A percentile compares a stretch with the other conserved stretches of the same genome.
These are phyloP conservation scores for Tribolium castaneum DNA, from an alignment of 1,140 invertebrate species.

Conservation along the genomic window DNA sequence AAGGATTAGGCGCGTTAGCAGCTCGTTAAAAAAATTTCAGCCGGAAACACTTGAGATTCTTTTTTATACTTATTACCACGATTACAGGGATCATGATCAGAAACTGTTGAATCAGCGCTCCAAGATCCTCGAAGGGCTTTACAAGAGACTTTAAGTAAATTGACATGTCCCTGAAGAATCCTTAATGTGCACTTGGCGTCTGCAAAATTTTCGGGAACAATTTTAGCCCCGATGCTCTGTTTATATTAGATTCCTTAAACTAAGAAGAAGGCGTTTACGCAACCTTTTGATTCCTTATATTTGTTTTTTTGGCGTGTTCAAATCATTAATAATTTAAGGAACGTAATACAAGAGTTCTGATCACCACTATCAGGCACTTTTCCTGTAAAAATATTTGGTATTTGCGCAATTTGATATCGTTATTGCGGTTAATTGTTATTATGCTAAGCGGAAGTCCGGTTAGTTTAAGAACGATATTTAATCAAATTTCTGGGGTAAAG, in stretches of 20 bases:
- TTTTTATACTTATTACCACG: slow-evolving; percentile 23
- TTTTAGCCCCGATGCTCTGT: background rate
- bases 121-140: background rate
- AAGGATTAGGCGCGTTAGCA: background rate
- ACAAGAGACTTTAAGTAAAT: slow-evolving; percentile 26
- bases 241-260: background rate
- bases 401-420: background rate
- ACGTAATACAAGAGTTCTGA: too few relatives aligned
- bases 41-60: background rate
- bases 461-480: background rate
- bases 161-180: slow-evolving; percentile 22
- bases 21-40: background rate
- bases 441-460: background rate
- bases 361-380: background rate
- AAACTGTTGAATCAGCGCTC: slow-evolving; percentile 18
- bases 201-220: background rate
- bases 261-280: too few relatives aligned
- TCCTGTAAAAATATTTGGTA: background rate
- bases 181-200: background rate
- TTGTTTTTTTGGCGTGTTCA: too few relatives aligned
- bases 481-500: background rate
- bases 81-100: slow-evolving; percentile 21
- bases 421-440: slow-evolving; percentile 7
- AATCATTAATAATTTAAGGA: too few relatives aligned
- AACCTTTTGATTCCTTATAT: too few relatives aligned